A percentile compares a stretch with the other conserved stretches of the same genome.
phyloP scores from a whole-genome alignment of 1,140 invertebrate genomes.

The Drosophila erecta region DNA sequence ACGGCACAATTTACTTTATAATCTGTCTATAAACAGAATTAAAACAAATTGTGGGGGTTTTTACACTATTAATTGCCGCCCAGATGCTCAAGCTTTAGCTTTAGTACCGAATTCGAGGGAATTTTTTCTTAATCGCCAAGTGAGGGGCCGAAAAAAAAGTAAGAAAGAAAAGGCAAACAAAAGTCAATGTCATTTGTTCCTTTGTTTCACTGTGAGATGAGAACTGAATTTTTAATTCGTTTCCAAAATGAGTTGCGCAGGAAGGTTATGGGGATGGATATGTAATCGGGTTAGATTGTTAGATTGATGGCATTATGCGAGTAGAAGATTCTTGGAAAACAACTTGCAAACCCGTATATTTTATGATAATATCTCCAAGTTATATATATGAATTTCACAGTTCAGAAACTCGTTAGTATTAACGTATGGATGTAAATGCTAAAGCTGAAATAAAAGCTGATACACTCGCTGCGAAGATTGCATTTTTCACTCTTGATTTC shows the following conservation, averaged over 20 bases:
- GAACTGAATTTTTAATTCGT: conserved; percentile 47
- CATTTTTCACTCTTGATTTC: background rate
- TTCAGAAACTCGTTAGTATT: too few relatives aligned
- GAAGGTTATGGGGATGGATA: conserved; percentile 20
- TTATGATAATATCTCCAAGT: background rate
- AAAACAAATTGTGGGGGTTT: conserved; percentile 34
- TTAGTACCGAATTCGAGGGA: conserved; percentile 25
- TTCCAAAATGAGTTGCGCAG: conserved; percentile 21
- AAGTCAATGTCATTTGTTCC: conserved; percentile 48
- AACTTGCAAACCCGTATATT: conserved; percentile 12
- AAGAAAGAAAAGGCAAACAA: conserved; percentile 6
- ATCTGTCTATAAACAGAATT: conserved; percentile 39
- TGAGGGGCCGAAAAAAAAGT: background rate
- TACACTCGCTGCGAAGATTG: too few relatives aligned
- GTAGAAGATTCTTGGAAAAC: conserved; percentile 8
- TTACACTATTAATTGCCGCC: conserved; percentile 42
- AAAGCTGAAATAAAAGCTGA: too few relatives aligned
- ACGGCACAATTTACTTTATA: conserved; percentile 41
- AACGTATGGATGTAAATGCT: too few relatives aligned
- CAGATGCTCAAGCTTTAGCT: conserved; percentile 18
- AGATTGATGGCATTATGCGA: conserved; percentile 23
- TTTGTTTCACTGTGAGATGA: conserved; percentile 40
- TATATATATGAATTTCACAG: background rate
- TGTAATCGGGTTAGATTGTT: conserved; percentile 10
- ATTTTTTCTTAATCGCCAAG: conserved; percentile 25